phyloP scores from a whole-genome alignment of 2,113 vertebrate genomes.

The western clawed frog (Xenopus tropicalis) region UCB_Xtro_10.0 CM004444.2:45422001-45422500 shows the following conservation, averaged over 20 bases:
- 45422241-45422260: slow-evolving; percentile 9
- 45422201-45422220: neutral
- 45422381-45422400: slow-evolving; percentile 2
- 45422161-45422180: neutral
- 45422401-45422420: slow-evolving; percentile 33
- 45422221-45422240: neutral
- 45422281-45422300: slow-evolving; percentile 15
- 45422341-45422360: slow-evolving; percentile 26
- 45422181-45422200: neutral
- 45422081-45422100: too few species aligned
- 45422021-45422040: too few species aligned
- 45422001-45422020: too few species aligned
- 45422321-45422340: slow-evolving; percentile 34
- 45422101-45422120: too few species aligned
- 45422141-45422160: neutral
- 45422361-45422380: slow-evolving; percentile 24
- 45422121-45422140: neutral
- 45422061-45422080: too few species aligned
- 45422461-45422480: slow-evolving; percentile 9
- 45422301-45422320: slow-evolving; percentile 34
- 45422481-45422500: neutral
- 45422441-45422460: slow-evolving; percentile 6
- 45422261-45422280: slow-evolving; percentile 5
- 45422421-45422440: slow-evolving; percentile 27
- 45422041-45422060: too few species aligned